Evolutionary conservation across 2,888 invertebrate species (phyloP).

Genomic region (Mesopsocus fuscifrons): DNA sequence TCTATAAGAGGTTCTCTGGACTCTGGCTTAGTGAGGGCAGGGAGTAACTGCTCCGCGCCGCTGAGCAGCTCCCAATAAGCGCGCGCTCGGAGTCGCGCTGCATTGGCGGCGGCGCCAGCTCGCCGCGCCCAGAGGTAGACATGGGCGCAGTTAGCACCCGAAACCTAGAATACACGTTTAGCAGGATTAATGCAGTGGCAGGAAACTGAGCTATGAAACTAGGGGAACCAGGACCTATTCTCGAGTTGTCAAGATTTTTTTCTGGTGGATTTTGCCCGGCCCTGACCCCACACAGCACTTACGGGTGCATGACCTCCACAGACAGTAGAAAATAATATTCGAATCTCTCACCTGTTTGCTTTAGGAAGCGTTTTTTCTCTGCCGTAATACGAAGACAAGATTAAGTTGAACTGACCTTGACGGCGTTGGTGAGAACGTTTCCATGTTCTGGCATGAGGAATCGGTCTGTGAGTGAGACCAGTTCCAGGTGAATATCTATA

Average conservation of each 20-base stretch:
- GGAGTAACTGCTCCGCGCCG: not conserved
- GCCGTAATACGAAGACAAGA: no score
- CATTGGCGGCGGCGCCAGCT: not conserved
- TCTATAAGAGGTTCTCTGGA: conserved; percentile 1
- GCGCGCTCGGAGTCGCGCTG: not conserved
- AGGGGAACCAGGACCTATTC: no score
- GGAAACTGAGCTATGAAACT: no score
- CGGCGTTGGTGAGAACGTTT: not conserved
- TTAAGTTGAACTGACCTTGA: not conserved
- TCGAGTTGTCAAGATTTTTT: no score
- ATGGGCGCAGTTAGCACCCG: not conserved
- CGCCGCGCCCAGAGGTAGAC: not conserved
- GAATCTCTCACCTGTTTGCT: no score
- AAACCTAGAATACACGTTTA: no score
- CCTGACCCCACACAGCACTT: no score
- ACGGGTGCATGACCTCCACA: no score
- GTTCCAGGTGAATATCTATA: not conserved
- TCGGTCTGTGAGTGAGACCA: conserved; percentile 1
- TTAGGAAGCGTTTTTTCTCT: no score
- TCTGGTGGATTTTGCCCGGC: no score
- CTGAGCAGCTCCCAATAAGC: not conserved
- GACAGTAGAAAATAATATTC: no score
- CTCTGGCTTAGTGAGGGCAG: not conserved
- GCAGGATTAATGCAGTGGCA: no score
- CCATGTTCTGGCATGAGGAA: not conserved